Evolutionary conservation across 2,113 vertebrate genomes (phyloP).

Genomic region (Sphaerodactylus townsendi): DNA sequence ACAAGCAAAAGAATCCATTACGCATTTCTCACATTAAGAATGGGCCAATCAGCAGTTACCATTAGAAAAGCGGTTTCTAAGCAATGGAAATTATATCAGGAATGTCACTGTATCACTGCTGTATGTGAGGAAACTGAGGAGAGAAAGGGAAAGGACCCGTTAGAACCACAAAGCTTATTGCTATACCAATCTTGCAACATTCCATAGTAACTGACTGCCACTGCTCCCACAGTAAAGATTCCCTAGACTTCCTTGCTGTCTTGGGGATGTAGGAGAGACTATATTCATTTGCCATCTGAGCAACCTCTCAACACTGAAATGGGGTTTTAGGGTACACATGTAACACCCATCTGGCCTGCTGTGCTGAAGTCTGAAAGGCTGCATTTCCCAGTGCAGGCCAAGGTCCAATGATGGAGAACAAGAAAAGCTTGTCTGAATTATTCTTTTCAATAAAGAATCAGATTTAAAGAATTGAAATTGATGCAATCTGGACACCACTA

Average conservation of each 20-base stretch:
- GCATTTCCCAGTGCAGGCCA: too few species aligned
- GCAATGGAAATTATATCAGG: neutral
- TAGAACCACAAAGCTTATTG: neutral
- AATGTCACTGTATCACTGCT: neutral
- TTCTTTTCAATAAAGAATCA: neutral
- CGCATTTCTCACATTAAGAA: neutral
- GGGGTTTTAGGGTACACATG: too few species aligned
- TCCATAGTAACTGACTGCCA: neutral
- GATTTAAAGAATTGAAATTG: neutral
- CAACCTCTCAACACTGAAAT: neutral
- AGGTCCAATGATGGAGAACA: neutral
- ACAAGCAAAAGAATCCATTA: constrained; percentile 22
- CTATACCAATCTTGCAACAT: neutral
- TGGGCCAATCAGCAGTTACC: neutral
- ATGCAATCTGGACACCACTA: too few species aligned
- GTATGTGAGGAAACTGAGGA: neutral
- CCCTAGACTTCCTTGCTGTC: too few species aligned
- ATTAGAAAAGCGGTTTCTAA: neutral
- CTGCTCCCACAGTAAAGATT: neutral
- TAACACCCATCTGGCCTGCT: too few species aligned
- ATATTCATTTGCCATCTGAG: neutral
- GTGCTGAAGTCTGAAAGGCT: too few species aligned
- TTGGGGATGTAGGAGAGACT: too few species aligned
- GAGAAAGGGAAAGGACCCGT: neutral
- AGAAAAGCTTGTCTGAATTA: neutral